Evolutionary conservation across 2,888 invertebrate genomes (phyloP), one percentile per base, ranked within the genome.

Genomic region (Leuctra nigra): DNA sequence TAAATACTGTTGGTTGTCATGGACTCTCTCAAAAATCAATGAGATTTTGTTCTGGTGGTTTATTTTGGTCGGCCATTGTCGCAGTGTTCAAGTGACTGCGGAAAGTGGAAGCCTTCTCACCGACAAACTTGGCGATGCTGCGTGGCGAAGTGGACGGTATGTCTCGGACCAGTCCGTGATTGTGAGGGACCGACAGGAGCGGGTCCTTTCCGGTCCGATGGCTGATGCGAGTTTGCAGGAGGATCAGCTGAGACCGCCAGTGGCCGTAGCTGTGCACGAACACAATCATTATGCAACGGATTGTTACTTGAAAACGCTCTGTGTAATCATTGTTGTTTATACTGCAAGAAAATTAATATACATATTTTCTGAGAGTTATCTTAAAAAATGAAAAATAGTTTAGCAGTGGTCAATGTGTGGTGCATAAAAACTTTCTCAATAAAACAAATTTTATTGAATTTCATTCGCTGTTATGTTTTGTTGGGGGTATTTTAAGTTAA

Each of bases 181-280:
- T 82, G 61, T 81, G 73, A 9, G 81, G 82, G 62, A 79, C 80
- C 68, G 81, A 70, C 38, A 82, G 68, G 11, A 82, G 69, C 1
- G 82, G 82, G 68, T 82, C 65, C 63, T 81, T 81, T 55, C 86
- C 86, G 58, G 84, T 85, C 63, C 81, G 80, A 59, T 79, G 77
- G 66, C 75, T 81, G 63, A 87, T 77, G 72, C 81, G 81, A 20
- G 82, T 81, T 68, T 85, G 84, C 16, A 86, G 73, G 52, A 79
- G 75, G 52, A 82, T 77, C 46, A 83, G 75, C 62, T 80, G 79
- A 50, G 78, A 79, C 59, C 85, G 72, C 73, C 84, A 77, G 66
- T 83, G 81, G 68, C 84, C 86, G 67, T 87, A 87, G n/a, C 68
- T 69, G n/a, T n/a, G n/a, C n/a, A n/a, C n/a, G n/a, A n/a, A n/a